A percentile compares a stretch with the other conserved stretches of the same genome.
These are phyloP conservation scores for Fragum fragum DNA, from an alignment of 2,888 invertebrate genomes.

Conservation along the genomic window DNA sequence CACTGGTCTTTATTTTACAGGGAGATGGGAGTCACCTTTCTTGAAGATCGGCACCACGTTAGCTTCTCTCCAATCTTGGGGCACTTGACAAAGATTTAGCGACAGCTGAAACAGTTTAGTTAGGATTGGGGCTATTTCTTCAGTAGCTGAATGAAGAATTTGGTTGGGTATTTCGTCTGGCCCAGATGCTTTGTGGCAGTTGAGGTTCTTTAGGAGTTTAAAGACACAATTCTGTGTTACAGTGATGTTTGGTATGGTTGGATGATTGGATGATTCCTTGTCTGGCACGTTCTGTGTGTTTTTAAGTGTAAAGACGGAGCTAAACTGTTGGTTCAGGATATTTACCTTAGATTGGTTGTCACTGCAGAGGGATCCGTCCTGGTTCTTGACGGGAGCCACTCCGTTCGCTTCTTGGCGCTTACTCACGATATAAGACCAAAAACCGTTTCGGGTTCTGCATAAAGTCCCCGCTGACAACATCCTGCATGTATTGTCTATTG, in stretches of 20 bases:
- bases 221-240: slow-evolving; percentile 38
- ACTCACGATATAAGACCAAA: slow-evolving; percentile 54
- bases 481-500: slow-evolving; percentile 35
- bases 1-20: not conserved
- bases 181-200: slow-evolving; percentile 28
- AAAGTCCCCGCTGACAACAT: slow-evolving; percentile 27
- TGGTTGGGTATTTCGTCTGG: slow-evolving; percentile 11
- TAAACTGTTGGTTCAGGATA: slow-evolving; percentile 61
- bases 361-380: slow-evolving; percentile 58
- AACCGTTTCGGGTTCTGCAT: slow-evolving; percentile 47
- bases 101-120: slow-evolving; percentile 28
- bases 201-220: slow-evolving; percentile 36
- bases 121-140: slow-evolving; percentile 21
- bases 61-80: slow-evolving; percentile 49
- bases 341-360: slow-evolving; percentile 43
- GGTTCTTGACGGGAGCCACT: slow-evolving; percentile 49
- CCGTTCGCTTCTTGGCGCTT: slow-evolving; percentile 53
- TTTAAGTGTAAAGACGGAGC: slow-evolving; percentile 49
- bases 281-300: slow-evolving; percentile 48
- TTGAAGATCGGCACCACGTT: slow-evolving; percentile 25
- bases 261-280: slow-evolving; percentile 33
- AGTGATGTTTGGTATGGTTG: slow-evolving; percentile 42
- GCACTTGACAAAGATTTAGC: slow-evolving; percentile 28
- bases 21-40: slow-evolving; percentile 8
- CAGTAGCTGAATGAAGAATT: slow-evolving; percentile 18